Evolutionary conservation across 2,113 vertebrate species (phyloP).

Genomic region (Leuciscus idus): DNA sequence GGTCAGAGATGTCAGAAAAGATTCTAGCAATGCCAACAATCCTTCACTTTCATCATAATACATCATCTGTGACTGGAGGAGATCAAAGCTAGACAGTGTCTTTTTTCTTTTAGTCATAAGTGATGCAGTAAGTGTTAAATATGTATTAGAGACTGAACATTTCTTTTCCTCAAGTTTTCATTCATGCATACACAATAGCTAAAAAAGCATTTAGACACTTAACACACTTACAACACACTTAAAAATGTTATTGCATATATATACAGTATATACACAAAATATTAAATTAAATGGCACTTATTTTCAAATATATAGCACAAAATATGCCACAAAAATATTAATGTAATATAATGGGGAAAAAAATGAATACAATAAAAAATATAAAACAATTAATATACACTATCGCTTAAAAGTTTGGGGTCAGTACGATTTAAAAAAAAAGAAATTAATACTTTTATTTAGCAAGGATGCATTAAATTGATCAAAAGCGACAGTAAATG

Average conservation of each 20-base stretch:
- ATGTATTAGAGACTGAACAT: not conserved
- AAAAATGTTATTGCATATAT: no score
- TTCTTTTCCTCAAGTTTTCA: not conserved
- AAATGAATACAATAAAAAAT: no score
- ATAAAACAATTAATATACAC: not conserved
- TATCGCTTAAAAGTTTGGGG: not conserved
- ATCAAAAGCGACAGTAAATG: not conserved
- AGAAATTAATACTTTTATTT: not conserved
- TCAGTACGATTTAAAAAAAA: no score
- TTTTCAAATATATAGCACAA: not conserved
- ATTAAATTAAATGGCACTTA: not conserved
- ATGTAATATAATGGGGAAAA: no score
- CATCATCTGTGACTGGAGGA: not conserved
- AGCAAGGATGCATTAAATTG: not conserved
- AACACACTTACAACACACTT: not conserved
- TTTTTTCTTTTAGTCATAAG: not conserved
- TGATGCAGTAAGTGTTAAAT: not conserved
- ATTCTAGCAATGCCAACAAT: not conserved
- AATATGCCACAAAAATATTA: not conserved
- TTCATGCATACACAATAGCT: no score
- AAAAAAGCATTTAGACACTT: not conserved
- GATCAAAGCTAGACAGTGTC: constrained; percentile 4
- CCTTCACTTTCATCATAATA: not conserved
- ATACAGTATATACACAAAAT: not conserved
- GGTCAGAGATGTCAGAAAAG: constrained; percentile 9